phyloP scores from a whole-genome alignment of 2,797 vertebrate species.

The Loris lydekkerianus region DNA sequence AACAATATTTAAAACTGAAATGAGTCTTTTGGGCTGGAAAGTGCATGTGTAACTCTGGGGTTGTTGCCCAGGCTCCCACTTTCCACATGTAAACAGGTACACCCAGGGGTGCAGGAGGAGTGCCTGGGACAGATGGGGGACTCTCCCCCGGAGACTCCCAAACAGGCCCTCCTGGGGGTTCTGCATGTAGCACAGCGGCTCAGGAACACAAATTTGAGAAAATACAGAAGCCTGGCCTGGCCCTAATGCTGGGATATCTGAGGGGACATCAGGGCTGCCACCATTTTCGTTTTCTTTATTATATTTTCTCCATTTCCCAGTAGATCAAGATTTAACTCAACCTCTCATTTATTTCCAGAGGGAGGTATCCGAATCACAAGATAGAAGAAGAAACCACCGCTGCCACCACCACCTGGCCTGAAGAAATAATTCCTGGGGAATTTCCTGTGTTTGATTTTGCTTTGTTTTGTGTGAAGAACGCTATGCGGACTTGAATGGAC shows the following conservation, averaged over 20 bases:
- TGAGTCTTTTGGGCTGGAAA: not conserved
- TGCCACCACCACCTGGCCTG: not conserved
- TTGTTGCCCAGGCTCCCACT: not conserved
- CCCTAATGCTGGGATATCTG: not conserved
- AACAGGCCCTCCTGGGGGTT: not conserved
- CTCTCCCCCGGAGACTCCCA: not conserved
- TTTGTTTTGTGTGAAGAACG: slow-evolving; percentile 31
- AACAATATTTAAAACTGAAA: slow-evolving; percentile 13
- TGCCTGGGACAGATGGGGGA: not conserved
- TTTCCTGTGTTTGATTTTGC: not conserved
- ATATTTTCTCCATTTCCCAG: not conserved
- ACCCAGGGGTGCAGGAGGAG: not conserved
- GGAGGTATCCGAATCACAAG: not conserved
- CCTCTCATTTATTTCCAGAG: slow-evolving; percentile 17
- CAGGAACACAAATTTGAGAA: not conserved
- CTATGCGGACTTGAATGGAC: not conserved
- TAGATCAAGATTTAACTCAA: not conserved
- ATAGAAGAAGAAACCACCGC: not conserved
- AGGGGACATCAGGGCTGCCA: not conserved
- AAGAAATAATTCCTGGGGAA: not conserved
- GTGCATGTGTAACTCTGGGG: not conserved
- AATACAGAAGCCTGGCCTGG: not conserved
- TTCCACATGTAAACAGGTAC: not conserved
- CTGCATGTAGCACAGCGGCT: not conserved
- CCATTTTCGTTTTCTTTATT: not conserved